Conservation (phyloP, 2,888 invertebrate species). For the Allophyes oxyacanthae region DNA sequence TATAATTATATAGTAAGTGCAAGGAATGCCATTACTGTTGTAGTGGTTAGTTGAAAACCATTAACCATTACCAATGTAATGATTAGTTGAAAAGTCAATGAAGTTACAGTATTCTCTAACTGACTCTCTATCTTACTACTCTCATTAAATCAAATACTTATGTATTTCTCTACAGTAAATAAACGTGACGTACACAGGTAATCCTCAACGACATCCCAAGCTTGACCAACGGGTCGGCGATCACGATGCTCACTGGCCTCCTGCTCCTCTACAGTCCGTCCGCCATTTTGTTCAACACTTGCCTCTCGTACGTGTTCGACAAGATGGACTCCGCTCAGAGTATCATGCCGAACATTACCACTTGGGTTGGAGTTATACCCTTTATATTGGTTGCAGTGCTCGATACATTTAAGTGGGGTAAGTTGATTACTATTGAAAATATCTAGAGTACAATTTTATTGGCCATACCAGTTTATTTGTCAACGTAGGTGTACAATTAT, state of each 20-base stretch:
- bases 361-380: conserved; percentile 93
- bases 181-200: conserved; percentile 80
- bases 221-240: conserved; percentile 91
- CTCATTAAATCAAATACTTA: no score
- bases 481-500: no score
- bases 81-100: no score
- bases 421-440: no score
- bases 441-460: no score
- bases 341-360: conserved; percentile 93
- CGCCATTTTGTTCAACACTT: conserved; percentile 93
- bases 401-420: conserved; percentile 92
- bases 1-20: no score
- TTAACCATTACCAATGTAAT: no score
- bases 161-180: background rate
- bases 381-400: conserved; percentile 92
- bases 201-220: conserved; percentile 92
- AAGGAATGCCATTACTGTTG: no score
- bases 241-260: conserved; percentile 91
- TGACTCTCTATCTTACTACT: no score
- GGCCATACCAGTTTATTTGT: no score
- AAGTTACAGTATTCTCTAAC: no score
- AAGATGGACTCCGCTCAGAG: conserved; percentile 95
- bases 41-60: no score
- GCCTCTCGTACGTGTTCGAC: conserved; percentile 94
- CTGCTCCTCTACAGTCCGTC: conserved; percentile 93